Percentiles rank a stretch among this genome's conserved stretches.
Conservation (phyloP, 1,140 invertebrate genomes). For the Drosophila tani region DNA sequence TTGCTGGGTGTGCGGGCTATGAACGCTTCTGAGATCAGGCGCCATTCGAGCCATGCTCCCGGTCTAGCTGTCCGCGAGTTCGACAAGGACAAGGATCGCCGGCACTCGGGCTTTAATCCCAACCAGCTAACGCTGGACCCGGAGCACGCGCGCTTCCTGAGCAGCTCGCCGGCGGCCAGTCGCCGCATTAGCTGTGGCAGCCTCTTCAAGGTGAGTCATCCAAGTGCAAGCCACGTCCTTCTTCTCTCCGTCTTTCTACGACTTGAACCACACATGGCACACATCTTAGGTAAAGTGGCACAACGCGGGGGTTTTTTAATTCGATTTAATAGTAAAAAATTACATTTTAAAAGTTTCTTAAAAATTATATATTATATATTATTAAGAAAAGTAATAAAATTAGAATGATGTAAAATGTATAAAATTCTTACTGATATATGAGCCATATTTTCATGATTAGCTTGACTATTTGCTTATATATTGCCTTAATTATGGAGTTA, state of each 20-base stretch:
- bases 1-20: conserved; percentile 64
- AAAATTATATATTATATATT: background rate
- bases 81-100: conserved; percentile 85
- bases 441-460: background rate
- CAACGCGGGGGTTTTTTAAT: background rate
- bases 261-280: conserved; percentile 12
- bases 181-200: conserved; percentile 92
- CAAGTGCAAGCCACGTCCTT: conserved; percentile 1
- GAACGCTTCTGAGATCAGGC: conserved; percentile 71
- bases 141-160: conserved; percentile 87
- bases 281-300: conserved; percentile 19
- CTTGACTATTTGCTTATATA: too few relatives aligned
- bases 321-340: background rate
- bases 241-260: conserved; percentile 5
- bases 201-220: conserved; percentile 88
- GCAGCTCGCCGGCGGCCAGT: conserved; percentile 90
- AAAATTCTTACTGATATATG: too few relatives aligned
- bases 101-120: conserved; percentile 87
- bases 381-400: too few relatives aligned
- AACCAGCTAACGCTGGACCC: conserved; percentile 87
- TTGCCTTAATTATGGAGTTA: too few relatives aligned
- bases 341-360: too few relatives aligned
- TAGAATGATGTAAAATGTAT: background rate
- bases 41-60: conserved; percentile 84
- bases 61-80: conserved; percentile 80